These are phyloP conservation scores for Liparis tanakae DNA, from an alignment of 2,797 vertebrate genomes.

Conservation along the genomic window DNA sequence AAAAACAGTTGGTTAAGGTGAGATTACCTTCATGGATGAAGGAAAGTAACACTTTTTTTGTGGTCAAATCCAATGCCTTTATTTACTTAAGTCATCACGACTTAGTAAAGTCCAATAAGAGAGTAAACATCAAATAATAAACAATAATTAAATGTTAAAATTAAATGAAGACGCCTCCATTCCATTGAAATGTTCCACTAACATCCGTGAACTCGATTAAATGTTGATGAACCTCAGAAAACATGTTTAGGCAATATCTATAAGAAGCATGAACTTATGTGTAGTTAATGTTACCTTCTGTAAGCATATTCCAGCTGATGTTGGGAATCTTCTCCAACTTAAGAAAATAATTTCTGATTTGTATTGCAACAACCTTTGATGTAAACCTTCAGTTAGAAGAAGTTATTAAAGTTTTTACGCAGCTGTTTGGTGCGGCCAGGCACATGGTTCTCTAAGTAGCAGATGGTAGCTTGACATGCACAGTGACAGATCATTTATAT, in stretches of 20 bases:
- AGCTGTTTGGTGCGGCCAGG: constrained; percentile 24
- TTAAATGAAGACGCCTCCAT: not conserved
- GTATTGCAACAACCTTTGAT: not conserved
- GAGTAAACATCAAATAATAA: not conserved
- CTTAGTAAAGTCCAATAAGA: not conserved
- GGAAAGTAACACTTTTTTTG: too few relatives aligned
- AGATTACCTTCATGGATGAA: too few relatives aligned
- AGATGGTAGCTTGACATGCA: constrained; percentile 75
- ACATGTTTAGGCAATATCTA: not conserved
- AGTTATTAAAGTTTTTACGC: constrained; percentile 28
- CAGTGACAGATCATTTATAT: constrained; percentile 69
- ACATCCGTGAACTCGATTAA: not conserved
- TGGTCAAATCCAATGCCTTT: too few relatives aligned
- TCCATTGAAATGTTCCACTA: not conserved
- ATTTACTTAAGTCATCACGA: not conserved
- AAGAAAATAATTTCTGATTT: not conserved
- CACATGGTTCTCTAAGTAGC: constrained; percentile 57
- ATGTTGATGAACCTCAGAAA: not conserved
- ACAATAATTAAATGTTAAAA: not conserved
- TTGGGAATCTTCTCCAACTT: constrained; percentile 2
- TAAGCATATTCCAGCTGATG: not conserved
- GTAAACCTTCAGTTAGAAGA: constrained; percentile 1
- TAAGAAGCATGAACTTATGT: not conserved
- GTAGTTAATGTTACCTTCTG: constrained; percentile 1
- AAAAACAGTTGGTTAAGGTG: too few relatives aligned